Evolutionary conservation across 2,888 invertebrate genomes (phyloP).

Genomic region (Lasioglossum figueresi): DNA sequence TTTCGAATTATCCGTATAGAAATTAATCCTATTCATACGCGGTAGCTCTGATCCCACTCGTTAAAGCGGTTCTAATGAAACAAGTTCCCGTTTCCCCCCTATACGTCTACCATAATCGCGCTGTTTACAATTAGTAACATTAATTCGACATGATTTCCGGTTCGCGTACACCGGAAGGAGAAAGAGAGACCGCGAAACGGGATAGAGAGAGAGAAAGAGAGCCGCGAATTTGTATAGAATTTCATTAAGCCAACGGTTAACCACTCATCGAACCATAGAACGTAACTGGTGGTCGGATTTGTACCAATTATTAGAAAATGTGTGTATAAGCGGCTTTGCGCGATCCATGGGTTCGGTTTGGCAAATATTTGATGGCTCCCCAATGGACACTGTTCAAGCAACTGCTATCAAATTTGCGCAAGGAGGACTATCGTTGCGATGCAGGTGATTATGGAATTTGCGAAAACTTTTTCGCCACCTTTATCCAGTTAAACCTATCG

Average conservation of each 20-base stretch:
- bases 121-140: slow-evolving; percentile 73
- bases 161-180: slow-evolving; percentile 34
- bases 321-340: slow-evolving; percentile 67
- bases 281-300: slow-evolving; percentile 74
- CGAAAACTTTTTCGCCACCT: not conserved
- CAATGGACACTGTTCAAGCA: slow-evolving; percentile 62
- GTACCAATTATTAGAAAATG: slow-evolving; percentile 74
- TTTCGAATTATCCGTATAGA: slow-evolving; percentile 67
- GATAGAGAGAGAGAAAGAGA: slow-evolving; percentile 44
- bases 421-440: not conserved
- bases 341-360: slow-evolving; percentile 61
- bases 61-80: slow-evolving; percentile 66
- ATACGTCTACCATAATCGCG: slow-evolving; percentile 62
- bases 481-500: not conserved
- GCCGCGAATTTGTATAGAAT: slow-evolving; percentile 69
- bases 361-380: slow-evolving; percentile 70
- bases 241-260: slow-evolving; percentile 75
- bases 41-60: slow-evolving; percentile 63
- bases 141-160: slow-evolving; percentile 69
- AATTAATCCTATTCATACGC: slow-evolving; percentile 71
- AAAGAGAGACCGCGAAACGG: slow-evolving; percentile 24
- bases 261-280: slow-evolving; percentile 73
- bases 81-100: slow-evolving; percentile 38
- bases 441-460: not conserved
- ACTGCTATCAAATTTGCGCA: not conserved